Conservation (phyloP, 2,113 vertebrate species). For the Salvelinus namaycush region DNA sequence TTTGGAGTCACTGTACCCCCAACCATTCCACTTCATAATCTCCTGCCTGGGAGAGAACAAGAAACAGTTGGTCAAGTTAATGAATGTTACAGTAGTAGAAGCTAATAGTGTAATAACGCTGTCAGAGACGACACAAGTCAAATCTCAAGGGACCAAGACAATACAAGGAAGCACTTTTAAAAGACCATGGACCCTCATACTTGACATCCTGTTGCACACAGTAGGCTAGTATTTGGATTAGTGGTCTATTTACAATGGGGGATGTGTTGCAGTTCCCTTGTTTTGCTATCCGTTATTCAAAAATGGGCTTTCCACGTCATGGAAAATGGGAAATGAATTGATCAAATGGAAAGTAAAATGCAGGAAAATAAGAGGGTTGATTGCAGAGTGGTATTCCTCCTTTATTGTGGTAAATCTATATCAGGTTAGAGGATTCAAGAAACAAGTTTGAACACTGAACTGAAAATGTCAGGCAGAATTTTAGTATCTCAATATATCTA, state of each 20-base stretch:
- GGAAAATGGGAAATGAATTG: too few species aligned
- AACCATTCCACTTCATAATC: constrained; percentile 98
- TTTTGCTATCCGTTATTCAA: constrained; percentile 6
- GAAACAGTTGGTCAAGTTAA: not conserved
- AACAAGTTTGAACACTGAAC: not conserved
- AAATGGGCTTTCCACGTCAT: too few species aligned
- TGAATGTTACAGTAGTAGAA: not conserved
- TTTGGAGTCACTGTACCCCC: constrained; percentile 96
- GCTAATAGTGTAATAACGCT: not conserved
- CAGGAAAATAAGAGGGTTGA: too few species aligned
- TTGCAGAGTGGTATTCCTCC: too few species aligned
- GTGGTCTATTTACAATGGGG: not conserved
- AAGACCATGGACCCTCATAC: not conserved
- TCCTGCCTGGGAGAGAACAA: constrained; percentile 83
- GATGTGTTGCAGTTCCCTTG: not conserved
- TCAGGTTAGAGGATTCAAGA: too few species aligned
- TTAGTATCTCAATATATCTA: not conserved
- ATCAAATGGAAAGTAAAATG: too few species aligned
- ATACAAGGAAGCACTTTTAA: not conserved
- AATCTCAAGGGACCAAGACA: not conserved
- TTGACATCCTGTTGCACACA: not conserved
- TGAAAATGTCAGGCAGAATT: not conserved
- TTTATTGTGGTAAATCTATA: too few species aligned
- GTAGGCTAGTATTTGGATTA: not conserved
- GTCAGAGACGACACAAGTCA: not conserved